Percentiles rank a stretch among this genome's conserved stretches.
Evolutionary conservation across 2,113 vertebrate genomes (phyloP).

Genomic region (Megaptera novaeangliae): DNA sequence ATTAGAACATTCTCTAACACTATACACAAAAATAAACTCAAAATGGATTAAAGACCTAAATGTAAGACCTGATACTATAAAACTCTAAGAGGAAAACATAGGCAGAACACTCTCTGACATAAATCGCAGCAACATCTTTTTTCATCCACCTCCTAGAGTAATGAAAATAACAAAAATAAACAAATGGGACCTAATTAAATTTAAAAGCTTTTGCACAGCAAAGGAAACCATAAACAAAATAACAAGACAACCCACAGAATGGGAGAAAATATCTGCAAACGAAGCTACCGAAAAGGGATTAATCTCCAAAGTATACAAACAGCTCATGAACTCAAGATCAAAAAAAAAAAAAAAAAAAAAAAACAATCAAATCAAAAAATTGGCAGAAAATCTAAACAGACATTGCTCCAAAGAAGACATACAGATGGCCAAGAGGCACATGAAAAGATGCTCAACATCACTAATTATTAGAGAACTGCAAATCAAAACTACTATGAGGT

Average conservation of each 20-base stretch:
- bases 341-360: not conserved
- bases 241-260: not conserved
- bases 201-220: not conserved
- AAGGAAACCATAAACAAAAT: not conserved
- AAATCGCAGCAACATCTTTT: not conserved
- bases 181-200: not conserved
- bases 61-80: not conserved
- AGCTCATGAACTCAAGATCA: not conserved
- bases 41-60: not conserved
- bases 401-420: not conserved
- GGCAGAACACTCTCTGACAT: not conserved
- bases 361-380: not conserved
- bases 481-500: not conserved
- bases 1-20: not conserved
- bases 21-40: not conserved
- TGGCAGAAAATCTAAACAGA: not conserved
- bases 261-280: not conserved
- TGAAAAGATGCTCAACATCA: not conserved
- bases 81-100: not conserved
- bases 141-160: not conserved
- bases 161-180: too few relatives aligned
- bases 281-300: not conserved
- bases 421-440: not conserved
- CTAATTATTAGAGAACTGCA: not conserved
- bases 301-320: not conserved